These are phyloP conservation scores for Agrotis exclamationis DNA, from an alignment of 2,888 invertebrate genomes.

Conservation along the genomic window DNA sequence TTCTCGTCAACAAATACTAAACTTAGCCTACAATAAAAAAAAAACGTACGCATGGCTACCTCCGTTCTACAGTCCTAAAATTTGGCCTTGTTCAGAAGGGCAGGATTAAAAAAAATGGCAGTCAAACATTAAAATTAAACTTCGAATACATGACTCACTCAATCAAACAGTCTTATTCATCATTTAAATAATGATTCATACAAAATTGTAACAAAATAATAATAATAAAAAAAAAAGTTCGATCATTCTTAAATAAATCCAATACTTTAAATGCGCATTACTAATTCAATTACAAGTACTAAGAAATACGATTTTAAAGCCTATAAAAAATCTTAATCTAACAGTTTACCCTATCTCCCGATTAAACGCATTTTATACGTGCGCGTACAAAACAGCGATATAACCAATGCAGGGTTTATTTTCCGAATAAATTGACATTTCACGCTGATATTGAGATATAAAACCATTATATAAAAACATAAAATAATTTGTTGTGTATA, in stretches of 20 bases:
- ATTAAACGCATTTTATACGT: conserved; percentile 84
- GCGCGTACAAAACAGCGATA: conserved; percentile 81
- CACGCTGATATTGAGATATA: conserved; percentile 32
- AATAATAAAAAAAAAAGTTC: conserved; percentile 66
- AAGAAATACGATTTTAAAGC: conserved; percentile 84
- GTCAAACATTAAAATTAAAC: conserved; percentile 80
- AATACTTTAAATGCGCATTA: conserved; percentile 84
- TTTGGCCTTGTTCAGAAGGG: conserved; percentile 66
- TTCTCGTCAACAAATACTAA: conserved; percentile 71
- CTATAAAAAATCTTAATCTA: conserved; percentile 82
- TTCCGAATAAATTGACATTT: conserved; percentile 43
- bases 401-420: conserved; percentile 83
- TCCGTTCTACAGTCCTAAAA: conserved; percentile 65
- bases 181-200: conserved; percentile 78
- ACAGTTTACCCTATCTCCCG: conserved; percentile 86
- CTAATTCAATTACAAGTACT: conserved; percentile 76
- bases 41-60: conserved; percentile 69
- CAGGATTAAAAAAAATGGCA: conserved; percentile 79
- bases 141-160: conserved; percentile 81
- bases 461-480: conserved; percentile 50
- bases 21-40: conserved; percentile 68
- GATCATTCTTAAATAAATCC: conserved; percentile 70
- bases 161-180: conserved; percentile 87
- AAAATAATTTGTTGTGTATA: conserved; percentile 47
- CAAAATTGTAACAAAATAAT: conserved; percentile 73